phyloP scores from a whole-genome alignment of 2,113 vertebrate species.

The Sorex fumeus region DNA sequence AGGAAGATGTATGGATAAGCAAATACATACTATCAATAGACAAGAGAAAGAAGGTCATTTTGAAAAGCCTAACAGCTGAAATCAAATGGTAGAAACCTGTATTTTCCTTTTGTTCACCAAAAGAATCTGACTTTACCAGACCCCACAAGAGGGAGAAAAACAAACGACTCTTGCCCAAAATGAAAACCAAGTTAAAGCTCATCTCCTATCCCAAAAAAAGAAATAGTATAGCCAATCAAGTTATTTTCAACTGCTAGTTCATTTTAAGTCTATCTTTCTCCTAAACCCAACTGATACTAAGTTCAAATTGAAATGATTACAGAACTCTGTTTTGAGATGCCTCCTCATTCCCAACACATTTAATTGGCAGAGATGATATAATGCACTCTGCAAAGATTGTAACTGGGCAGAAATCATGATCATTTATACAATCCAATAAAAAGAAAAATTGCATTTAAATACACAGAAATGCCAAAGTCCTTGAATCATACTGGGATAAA shows the following conservation, averaged over 20 bases:
- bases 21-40: slow-evolving; percentile 71
- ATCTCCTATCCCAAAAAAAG: slow-evolving; percentile 43
- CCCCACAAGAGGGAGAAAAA: slow-evolving; percentile 25
- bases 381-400: not conserved
- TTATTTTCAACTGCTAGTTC: slow-evolving; percentile 37
- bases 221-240: slow-evolving; percentile 30
- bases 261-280: not conserved
- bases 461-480: not conserved
- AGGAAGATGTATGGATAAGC: slow-evolving; percentile 69
- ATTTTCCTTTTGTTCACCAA: slow-evolving; percentile 64
- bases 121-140: slow-evolving; percentile 61
- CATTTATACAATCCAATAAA: not conserved
- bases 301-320: slow-evolving; percentile 29
- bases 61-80: slow-evolving; percentile 67
- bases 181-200: not conserved
- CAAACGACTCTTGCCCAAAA: not conserved
- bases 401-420: not conserved
- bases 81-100: slow-evolving; percentile 71
- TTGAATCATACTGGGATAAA: not conserved
- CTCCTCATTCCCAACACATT: not conserved
- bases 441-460: slow-evolving; percentile 37
- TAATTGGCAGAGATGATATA: slow-evolving; percentile 40
- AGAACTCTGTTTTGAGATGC: slow-evolving; percentile 24
- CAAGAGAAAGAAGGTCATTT: slow-evolving; percentile 73
- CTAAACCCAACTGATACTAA: not conserved